Percentiles rank a stretch among this genome's conserved stretches.
Conservation (phyloP, 1,140 invertebrate genomes). For the Metopolophium dirhodum region DNA sequence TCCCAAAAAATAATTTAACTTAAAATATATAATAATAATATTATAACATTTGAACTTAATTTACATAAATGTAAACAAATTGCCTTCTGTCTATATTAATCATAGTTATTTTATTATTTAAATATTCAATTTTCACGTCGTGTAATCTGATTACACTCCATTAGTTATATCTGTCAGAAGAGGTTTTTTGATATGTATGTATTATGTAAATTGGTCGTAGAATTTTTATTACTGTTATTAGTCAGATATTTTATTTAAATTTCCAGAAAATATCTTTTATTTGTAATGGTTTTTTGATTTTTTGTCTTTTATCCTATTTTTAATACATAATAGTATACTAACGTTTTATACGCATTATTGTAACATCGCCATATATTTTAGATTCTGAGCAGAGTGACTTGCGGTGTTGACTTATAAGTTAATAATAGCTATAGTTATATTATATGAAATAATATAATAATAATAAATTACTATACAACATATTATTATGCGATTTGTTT, state of each 20-base stretch:
- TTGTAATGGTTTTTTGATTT: conserved; percentile 20
- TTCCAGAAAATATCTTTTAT: neutral
- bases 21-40: conserved; percentile 14
- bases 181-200: conserved; percentile 2
- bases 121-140: conserved; percentile 34
- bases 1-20: neutral
- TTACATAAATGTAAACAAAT: conserved; percentile 18
- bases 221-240: conserved; percentile 17
- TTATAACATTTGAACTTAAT: conserved; percentile 7
- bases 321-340: neutral
- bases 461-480: neutral
- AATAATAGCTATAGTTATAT: too few species aligned
- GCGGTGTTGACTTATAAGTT: neutral
- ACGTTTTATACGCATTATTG: neutral
- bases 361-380: neutral
- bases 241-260: conserved; percentile 30
- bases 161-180: conserved; percentile 29
- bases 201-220: conserved; percentile 8
- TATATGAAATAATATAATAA: neutral
- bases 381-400: neutral
- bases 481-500: neutral
- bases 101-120: conserved; percentile 30
- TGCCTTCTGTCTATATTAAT: conserved; percentile 10
- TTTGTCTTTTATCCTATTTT: neutral
- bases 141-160: conserved; percentile 25